phyloP scores from a whole-genome alignment of 2,888 invertebrate genomes.

The Scaptomyza reducta region DNA sequence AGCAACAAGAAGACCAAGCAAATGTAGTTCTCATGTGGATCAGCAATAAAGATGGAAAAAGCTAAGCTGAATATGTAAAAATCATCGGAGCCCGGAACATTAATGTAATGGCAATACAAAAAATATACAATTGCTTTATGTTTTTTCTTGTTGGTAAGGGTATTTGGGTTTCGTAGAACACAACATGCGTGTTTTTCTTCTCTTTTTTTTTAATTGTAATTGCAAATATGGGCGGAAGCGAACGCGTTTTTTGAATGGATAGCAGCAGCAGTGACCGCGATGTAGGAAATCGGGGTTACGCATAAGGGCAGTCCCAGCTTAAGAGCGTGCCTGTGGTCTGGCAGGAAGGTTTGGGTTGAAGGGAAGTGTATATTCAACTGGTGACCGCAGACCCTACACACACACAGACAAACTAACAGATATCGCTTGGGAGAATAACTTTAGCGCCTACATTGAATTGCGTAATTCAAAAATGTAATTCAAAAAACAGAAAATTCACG shows the following conservation, averaged over 20 bases:
- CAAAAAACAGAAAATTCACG: no score
- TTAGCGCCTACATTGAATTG: conserved; percentile 21
- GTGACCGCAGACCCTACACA: conserved; percentile 38
- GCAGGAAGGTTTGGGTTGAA: background rate
- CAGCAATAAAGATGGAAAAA: background rate
- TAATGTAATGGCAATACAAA: background rate
- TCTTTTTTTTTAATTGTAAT: conserved; percentile 60
- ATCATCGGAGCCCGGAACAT: background rate
- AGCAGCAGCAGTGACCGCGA: conserved; percentile 20
- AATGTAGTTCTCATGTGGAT: conserved; percentile 21
- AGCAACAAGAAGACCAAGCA: conserved; percentile 20
- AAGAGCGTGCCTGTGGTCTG: conserved; percentile 16
- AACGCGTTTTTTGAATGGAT: conserved; percentile 63
- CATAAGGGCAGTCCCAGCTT: conserved; percentile 53
- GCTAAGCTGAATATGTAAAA: background rate
- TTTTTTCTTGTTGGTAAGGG: conserved; percentile 12
- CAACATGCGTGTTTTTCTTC: background rate
- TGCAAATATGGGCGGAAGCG: conserved; percentile 74
- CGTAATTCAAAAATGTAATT: no score
- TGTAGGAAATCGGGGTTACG: conserved; percentile 66
- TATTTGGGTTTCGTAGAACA: conserved; percentile 13
- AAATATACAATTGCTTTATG: background rate
- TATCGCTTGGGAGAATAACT: conserved; percentile 18
- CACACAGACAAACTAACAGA: conserved; percentile 16
- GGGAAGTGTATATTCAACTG: conserved; percentile 12